Conservation (phyloP, 2,797 vertebrate species). For the Cyclura pinguis region DNA sequence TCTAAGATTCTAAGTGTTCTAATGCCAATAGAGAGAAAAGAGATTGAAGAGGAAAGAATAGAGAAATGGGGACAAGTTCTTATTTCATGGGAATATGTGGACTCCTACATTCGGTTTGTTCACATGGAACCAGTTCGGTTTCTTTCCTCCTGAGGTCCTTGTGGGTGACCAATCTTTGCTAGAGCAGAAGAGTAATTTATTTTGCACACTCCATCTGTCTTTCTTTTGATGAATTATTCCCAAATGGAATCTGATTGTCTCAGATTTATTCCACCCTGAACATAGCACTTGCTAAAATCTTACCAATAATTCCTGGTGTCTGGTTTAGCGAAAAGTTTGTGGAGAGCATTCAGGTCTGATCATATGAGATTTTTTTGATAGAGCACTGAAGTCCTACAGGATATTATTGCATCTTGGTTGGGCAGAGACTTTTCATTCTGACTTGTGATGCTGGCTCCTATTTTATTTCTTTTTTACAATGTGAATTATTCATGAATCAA, state of each 20-base stretch:
- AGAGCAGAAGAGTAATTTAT: slow-evolving; percentile 41
- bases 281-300: slow-evolving; percentile 11
- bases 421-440: background rate
- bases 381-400: background rate
- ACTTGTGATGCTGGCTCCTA: background rate
- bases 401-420: background rate
- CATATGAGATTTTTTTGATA: slow-evolving; percentile 15
- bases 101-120: background rate
- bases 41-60: background rate
- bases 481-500: slow-evolving; percentile 11
- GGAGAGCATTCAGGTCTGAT: slow-evolving; percentile 23
- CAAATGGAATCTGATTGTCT: slow-evolving; percentile 40
- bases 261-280: slow-evolving; percentile 38
- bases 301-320: slow-evolving; percentile 41
- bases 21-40: background rate
- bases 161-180: slow-evolving; percentile 20
- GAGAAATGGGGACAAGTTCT: background rate
- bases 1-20: background rate
- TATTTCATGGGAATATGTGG: background rate
- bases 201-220: slow-evolving; percentile 34
- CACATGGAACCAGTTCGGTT: background rate
- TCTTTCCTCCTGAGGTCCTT: slow-evolving; percentile 12
- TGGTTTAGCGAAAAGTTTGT: slow-evolving; percentile 18
- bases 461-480: background rate
- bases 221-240: slow-evolving; percentile 39